Evolutionary conservation across 2,888 invertebrate species (phyloP), one percentile per base, ranked within the genome.

Genomic region (Steromphala cineraria): DNA sequence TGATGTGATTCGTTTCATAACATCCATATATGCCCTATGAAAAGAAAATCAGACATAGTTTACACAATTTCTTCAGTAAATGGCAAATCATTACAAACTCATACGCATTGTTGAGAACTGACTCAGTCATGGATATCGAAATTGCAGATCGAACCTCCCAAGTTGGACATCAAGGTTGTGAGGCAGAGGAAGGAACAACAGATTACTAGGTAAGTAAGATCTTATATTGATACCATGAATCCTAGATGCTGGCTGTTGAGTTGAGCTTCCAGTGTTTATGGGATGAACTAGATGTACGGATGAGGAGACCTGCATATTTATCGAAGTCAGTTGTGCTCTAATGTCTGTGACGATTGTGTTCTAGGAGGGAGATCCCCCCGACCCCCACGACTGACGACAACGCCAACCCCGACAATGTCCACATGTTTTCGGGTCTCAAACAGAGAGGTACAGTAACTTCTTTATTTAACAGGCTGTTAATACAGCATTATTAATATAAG

Each of bases 371-470:
- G 28, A 52, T 76, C 36, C 86, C 86, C 0, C 83, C 81, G 2
- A 86, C 86, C 4, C 86, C 84, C 0, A 67, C 80, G 21, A 82
- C 87, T 7, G 67, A 86, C 13, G 90, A 90, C 55, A 80, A 78
- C 10, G 89, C 88, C 4, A 89, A 90, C 79, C 84, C 88, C 1
- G 82, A 83, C 67, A 89, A 86, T 31, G 75, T 91, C 53, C 84
- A 89, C 52, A 89, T 89, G 13, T 92, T 92, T 84, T 88, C 90
- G 75, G 81, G 90, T 55, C 88, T 92, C 56, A 92, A 91, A 77
- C 84, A 88, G 77, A 88, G 87, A 87, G 85, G 91, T 90, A 86
- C 86, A 40, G 36, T 46, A 46, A 19, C 5, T 1, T 56, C 15
- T n/a, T 8, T 10, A 19, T 21, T 4, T 10, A 2, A 8, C 19